A percentile compares a stretch with the other conserved stretches of the same genome.
Evolutionary conservation across 2,888 invertebrate genomes (phyloP).

Genomic region (Suillia variegata): DNA sequence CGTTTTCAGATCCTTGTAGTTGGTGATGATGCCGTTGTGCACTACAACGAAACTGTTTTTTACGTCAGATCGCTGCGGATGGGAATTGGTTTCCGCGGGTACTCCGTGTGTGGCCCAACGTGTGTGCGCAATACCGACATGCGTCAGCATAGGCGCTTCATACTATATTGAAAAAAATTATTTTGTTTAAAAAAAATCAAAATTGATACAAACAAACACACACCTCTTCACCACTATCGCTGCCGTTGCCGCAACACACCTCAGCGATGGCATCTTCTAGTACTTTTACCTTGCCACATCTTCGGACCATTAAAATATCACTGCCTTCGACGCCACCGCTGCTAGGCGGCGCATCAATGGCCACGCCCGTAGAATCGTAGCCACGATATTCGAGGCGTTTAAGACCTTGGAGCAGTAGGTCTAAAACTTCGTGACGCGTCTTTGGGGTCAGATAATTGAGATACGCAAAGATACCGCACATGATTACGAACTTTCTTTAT

Average conservation of each 20-base stretch:
- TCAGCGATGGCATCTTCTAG: constrained; percentile 84
- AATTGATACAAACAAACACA: too few species aligned
- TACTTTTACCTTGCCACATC: constrained; percentile 85
- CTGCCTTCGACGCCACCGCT: constrained; percentile 71
- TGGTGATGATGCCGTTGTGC: constrained; percentile 96
- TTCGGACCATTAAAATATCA: constrained; percentile 82
- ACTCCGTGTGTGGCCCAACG: constrained; percentile 99
- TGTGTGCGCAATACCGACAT: constrained; percentile 97
- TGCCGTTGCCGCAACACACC: constrained; percentile 17
- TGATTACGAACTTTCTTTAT: constrained; percentile 29
- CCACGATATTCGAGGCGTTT: constrained; percentile 97
- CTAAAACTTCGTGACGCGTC: constrained; percentile 88
- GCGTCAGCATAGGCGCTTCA: constrained; percentile 74
- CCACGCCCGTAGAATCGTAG: constrained; percentile 97
- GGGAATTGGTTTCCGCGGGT: constrained; percentile 90
- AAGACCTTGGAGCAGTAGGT: constrained; percentile 89
- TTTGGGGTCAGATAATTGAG: constrained; percentile 97
- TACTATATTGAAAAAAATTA: too few species aligned
- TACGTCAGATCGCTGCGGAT: constrained; percentile 92
- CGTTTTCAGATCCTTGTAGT: constrained; percentile 91
- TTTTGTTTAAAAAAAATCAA: too few species aligned
- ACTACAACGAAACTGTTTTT: constrained; percentile 86
- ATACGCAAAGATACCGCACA: constrained; percentile 98
- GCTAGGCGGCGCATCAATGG: constrained; percentile 76
- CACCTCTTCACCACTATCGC: too few species aligned